These are phyloP conservation scores for Trissonchulus latispiculum DNA, from an alignment of 2,888 invertebrate genomes.

Conservation along the genomic window DNA sequence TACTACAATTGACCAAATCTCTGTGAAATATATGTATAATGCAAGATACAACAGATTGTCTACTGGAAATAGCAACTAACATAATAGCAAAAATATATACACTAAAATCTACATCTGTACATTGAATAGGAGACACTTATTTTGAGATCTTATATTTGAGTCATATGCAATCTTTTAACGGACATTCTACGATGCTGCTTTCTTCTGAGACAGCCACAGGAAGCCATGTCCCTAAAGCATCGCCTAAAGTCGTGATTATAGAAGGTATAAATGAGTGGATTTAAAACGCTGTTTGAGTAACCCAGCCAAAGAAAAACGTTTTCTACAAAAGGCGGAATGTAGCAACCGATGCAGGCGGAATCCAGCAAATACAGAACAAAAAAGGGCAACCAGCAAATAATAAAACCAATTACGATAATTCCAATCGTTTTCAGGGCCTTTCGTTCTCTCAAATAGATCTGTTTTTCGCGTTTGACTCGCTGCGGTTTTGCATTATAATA, in stretches of 20 bases:
- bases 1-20: no score
- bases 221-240: conserved; percentile 41
- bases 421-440: conserved; percentile 44
- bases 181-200: conserved; percentile 22
- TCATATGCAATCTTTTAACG: conserved; percentile 15
- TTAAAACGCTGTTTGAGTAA: conserved; percentile 42
- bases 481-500: conserved; percentile 8
- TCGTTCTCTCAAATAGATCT: conserved; percentile 31
- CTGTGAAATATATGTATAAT: no score
- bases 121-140: no score
- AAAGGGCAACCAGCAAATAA: conserved; percentile 46
- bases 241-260: conserved; percentile 43
- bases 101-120: no score
- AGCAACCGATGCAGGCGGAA: conserved; percentile 19
- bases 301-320: conserved; percentile 46
- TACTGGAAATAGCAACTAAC: no score
- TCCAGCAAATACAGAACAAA: conserved; percentile 44
- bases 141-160: no score
- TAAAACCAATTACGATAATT: conserved; percentile 43
- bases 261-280: conserved; percentile 39
- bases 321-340: conserved; percentile 27
- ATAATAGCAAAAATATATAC: no score
- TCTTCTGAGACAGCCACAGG: conserved; percentile 35
- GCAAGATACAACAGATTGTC: no score
- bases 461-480: conserved; percentile 15